Conservation (phyloP, 2,113 vertebrate genomes). For the Megaceryle torquata region DNA sequence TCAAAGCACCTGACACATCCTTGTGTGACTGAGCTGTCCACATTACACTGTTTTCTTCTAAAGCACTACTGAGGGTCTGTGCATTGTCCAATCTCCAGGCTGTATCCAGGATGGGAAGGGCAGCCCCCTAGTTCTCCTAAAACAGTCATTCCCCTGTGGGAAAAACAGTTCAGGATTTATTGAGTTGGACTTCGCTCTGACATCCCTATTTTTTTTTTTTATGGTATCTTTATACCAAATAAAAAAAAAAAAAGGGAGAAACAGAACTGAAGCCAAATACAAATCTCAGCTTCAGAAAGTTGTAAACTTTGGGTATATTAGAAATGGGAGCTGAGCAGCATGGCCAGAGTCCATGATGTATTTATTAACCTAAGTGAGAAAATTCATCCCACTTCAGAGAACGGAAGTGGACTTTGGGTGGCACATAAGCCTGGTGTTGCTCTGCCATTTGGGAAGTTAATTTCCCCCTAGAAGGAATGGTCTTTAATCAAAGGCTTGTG, state of each 20-base stretch:
- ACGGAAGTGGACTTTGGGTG: not conserved
- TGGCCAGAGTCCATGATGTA: not conserved
- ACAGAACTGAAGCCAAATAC: not conserved
- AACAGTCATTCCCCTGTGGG: not conserved
- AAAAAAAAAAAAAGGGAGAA: not conserved
- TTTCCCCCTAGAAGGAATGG: not conserved
- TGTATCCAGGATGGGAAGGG: not conserved
- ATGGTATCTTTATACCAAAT: not conserved
- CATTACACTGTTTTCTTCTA: not conserved
- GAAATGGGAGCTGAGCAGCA: not conserved
- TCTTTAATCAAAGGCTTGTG: constrained; percentile 47
- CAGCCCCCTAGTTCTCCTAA: not conserved
- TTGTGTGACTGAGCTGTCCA: not conserved
- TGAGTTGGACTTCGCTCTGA: not conserved
- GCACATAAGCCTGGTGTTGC: not conserved
- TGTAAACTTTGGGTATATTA: not conserved
- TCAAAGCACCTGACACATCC: not conserved
- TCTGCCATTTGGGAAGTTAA: constrained; percentile 23
- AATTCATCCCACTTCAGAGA: not conserved
- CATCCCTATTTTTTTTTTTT: not conserved
- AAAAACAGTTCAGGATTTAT: not conserved
- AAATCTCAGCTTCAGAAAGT: not conserved
- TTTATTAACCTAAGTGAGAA: constrained; percentile 6
- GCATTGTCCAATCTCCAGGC: not conserved
- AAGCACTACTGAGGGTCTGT: not conserved